These are phyloP conservation scores for Hydropotes inermis DNA, from an alignment of 2,113 vertebrate species.

Conservation along the genomic window DNA sequence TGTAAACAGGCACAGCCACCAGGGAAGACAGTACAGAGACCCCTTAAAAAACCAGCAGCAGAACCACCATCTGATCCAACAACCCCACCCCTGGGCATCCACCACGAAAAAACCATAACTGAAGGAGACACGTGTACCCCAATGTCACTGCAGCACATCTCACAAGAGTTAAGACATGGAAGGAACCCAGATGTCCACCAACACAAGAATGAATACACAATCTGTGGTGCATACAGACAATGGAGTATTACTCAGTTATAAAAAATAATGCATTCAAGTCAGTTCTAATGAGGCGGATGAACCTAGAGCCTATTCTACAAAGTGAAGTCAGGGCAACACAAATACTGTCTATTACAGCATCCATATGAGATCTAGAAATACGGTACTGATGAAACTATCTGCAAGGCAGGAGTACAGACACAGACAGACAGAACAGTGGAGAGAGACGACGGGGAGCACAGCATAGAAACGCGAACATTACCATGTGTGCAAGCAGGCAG, in stretches of 20 bases:
- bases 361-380: not conserved
- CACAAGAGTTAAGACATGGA: not conserved
- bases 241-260: not conserved
- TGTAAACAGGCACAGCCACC: not conserved
- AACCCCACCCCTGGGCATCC: not conserved
- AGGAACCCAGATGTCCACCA: not conserved
- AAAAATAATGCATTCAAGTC: not conserved
- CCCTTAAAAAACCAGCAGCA: not conserved
- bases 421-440: not conserved
- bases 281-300: not conserved
- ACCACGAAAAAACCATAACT: not conserved
- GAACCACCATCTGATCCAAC: not conserved
- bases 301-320: not conserved
- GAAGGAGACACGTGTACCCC: not conserved
- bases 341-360: not conserved
- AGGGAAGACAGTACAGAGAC: not conserved
- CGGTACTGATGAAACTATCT: not conserved
- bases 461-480: rapidly evolving
- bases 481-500: rapidly evolving
- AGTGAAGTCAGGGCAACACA: not conserved
- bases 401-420: not conserved
- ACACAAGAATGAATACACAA: not conserved
- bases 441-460: not conserved
- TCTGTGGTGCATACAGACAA: not conserved
- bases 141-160: not conserved